Evolutionary conservation across 1,140 invertebrate genomes (phyloP).

Genomic region (Apis florea): DNA sequence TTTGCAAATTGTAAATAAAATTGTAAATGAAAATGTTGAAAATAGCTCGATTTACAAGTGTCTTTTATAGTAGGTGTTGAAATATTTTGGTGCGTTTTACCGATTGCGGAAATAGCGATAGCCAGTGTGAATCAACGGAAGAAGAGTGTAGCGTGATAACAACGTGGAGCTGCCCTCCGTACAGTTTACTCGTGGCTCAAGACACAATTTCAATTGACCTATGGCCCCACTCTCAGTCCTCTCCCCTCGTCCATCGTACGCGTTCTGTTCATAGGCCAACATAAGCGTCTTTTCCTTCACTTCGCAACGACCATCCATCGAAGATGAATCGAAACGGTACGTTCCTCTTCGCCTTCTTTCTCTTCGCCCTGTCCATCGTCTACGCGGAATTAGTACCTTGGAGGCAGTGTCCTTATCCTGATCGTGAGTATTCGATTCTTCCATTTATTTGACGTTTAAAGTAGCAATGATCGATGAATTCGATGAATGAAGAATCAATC

Average conservation of each 20-base stretch:
- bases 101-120: background rate
- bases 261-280: constrained; percentile 52
- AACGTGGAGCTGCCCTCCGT: background rate
- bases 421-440: constrained; percentile 61
- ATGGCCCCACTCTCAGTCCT: constrained; percentile 57
- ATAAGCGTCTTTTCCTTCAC: constrained; percentile 67
- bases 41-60: too few species aligned
- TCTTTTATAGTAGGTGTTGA: too few species aligned
- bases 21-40: too few species aligned
- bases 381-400: constrained; percentile 65
- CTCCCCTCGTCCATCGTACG: constrained; percentile 18
- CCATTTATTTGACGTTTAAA: too few species aligned
- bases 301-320: constrained; percentile 61
- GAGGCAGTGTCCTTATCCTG: constrained; percentile 47
- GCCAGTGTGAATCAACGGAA: background rate
- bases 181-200: constrained; percentile 14
- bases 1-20: too few species aligned
- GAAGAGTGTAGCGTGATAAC: background rate
- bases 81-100: too few species aligned
- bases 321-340: constrained; percentile 67
- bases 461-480: background rate
- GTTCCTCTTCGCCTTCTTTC: constrained; percentile 60
- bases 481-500: background rate
- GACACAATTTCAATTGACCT: constrained; percentile 76
- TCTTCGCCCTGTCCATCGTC: constrained; percentile 40